These are phyloP conservation scores for Habroteleia sp. DNA, from an alignment of 2,888 invertebrate genomes.

Conservation along the genomic window DNA sequence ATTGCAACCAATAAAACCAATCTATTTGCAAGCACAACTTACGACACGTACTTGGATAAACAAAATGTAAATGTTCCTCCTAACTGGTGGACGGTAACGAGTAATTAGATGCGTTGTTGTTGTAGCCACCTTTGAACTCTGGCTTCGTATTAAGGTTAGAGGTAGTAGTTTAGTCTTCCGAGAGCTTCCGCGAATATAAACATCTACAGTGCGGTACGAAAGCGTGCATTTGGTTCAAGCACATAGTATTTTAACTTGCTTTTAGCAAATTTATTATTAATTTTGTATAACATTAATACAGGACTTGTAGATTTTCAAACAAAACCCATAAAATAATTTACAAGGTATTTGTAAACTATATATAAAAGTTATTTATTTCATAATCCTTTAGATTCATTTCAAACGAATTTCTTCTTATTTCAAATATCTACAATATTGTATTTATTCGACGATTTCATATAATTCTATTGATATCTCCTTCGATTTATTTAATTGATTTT, in stretches of 20 bases:
- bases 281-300: slow-evolving; percentile 1
- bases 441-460: no score
- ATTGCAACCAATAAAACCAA: slow-evolving; percentile 60
- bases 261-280: slow-evolving; percentile 13
- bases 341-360: no score
- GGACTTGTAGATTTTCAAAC: no score
- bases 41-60: slow-evolving; percentile 76
- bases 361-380: no score
- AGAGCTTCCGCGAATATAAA: slow-evolving; percentile 58
- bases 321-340: no score
- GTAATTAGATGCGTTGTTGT: slow-evolving; percentile 80
- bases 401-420: no score
- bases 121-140: slow-evolving; percentile 77
- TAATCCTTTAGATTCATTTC: no score
- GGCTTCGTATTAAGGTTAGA: slow-evolving; percentile 70
- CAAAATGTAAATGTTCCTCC: slow-evolving; percentile 78
- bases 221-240: slow-evolving; percentile 28
- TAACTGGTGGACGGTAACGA: slow-evolving; percentile 73
- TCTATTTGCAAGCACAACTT: slow-evolving; percentile 63
- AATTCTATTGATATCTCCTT: no score
- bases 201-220: slow-evolving; percentile 37
- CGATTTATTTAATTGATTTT: no score
- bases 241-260: slow-evolving; percentile 28
- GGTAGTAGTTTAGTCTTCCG: slow-evolving; percentile 56
- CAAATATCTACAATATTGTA: no score